A percentile compares a stretch with the other conserved stretches of the same genome.
Conservation (phyloP, 2,888 invertebrate genomes). For the Pyralis farinalis region DNA sequence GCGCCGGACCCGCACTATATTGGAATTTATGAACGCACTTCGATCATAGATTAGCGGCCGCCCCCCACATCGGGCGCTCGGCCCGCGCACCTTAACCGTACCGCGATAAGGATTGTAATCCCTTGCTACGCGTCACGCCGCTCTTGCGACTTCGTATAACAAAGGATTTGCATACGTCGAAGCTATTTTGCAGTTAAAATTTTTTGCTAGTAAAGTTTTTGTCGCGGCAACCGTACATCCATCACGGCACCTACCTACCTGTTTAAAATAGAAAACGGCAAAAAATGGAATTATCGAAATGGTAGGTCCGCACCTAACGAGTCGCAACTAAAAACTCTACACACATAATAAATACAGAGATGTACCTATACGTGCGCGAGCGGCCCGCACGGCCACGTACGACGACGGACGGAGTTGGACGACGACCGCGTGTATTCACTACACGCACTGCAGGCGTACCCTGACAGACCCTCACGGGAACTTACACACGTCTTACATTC, state of each 20-base stretch:
- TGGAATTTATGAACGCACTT: conserved; percentile 23
- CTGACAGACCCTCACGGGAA: no score
- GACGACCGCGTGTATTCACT: no score
- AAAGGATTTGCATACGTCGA: conserved; percentile 37
- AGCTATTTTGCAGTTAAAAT: conserved; percentile 14
- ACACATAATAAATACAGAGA: no score
- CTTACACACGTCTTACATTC: no score
- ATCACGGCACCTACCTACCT: conserved; percentile 22
- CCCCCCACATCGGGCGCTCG: neutral
- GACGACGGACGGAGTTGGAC: no score
- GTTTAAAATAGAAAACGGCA: conserved; percentile 14
- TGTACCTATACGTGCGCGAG: no score
- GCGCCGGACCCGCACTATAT: conserved; percentile 14
- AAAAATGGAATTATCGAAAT: conserved; percentile 12
- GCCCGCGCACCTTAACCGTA: neutral
- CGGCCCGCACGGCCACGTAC: no score
- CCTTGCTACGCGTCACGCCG: neutral
- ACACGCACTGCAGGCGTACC: no score
- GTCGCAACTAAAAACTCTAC: neutral
- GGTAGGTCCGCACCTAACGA: conserved; percentile 1
- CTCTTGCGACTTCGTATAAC: conserved; percentile 12
- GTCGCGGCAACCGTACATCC: conserved; percentile 19
- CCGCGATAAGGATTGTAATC: neutral
- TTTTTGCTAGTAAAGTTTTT: conserved; percentile 29
- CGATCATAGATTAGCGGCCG: conserved; percentile 19